Evolutionary conservation across 64 coral and sea anemone genomes (phyloP).

Genomic region (Montipora efflorescens): DNA sequence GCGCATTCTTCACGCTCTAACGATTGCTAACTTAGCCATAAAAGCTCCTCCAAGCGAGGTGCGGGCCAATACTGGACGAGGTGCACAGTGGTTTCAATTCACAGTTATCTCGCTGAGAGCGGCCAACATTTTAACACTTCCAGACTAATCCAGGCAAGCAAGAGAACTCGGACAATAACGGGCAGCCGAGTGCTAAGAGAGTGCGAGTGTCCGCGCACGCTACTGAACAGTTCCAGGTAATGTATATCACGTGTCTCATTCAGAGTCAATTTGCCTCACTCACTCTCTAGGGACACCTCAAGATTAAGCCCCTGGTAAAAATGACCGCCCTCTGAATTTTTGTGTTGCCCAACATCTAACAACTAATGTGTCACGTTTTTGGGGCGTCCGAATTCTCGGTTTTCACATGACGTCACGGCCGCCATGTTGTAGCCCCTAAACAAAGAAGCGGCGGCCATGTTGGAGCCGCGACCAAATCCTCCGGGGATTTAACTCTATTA

Average conservation of each 20-base stretch:
- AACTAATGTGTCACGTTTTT: too few relatives aligned
- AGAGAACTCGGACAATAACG: conserved; percentile 95
- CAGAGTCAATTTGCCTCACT: conserved; percentile 35
- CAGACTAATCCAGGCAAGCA: conserved; percentile 96
- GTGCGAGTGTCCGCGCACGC: conserved; percentile 84
- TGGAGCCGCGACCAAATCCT: too few relatives aligned
- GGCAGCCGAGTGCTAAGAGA: conserved; percentile 93
- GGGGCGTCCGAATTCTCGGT: too few relatives aligned
- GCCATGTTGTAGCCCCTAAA: too few relatives aligned
- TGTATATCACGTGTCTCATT: conserved; percentile 61
- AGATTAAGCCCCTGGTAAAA: background rate
- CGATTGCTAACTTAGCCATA: background rate
- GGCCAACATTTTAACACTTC: conserved; percentile 67
- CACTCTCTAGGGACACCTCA: conserved; percentile 10
- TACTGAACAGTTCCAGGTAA: conserved; percentile 95
- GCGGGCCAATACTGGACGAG: conserved; percentile 46
- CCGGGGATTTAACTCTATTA: too few relatives aligned
- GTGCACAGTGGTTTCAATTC: conserved; percentile 20
- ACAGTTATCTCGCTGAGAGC: conserved; percentile 45
- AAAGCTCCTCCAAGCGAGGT: background rate
- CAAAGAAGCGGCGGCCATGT: too few relatives aligned
- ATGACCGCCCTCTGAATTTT: background rate
- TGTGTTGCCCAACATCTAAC: too few relatives aligned
- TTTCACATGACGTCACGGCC: too few relatives aligned
- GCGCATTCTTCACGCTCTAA: background rate